Percentiles rank a stretch among this genome's conserved stretches.
Conservation (phyloP, 2,888 invertebrate species). For the Agriotes lineatus region DNA sequence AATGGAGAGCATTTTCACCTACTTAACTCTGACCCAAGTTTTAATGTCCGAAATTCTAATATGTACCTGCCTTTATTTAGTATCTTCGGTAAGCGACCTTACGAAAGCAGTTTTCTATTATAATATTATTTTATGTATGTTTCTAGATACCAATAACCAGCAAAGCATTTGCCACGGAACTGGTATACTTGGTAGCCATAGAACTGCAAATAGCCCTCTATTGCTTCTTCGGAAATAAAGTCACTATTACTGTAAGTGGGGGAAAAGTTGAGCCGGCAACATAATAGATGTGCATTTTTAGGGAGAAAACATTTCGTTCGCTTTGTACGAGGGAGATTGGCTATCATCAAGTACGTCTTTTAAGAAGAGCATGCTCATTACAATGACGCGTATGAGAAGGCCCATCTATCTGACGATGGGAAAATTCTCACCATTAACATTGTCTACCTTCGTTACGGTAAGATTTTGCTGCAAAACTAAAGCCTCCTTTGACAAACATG, state of each 20-base stretch:
- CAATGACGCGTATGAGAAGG: slow-evolving; percentile 52
- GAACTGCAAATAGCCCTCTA: slow-evolving; percentile 50
- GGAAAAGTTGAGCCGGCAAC: not conserved
- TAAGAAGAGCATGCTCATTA: slow-evolving; percentile 53
- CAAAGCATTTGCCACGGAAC: slow-evolving; percentile 39
- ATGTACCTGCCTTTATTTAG: slow-evolving; percentile 53
- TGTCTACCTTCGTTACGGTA: slow-evolving; percentile 53
- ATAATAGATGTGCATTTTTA: slow-evolving; percentile 9
- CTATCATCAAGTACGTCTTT: slow-evolving; percentile 48
- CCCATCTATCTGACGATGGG: slow-evolving; percentile 54
- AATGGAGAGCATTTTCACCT: slow-evolving; percentile 52
- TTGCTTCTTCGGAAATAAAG: slow-evolving; percentile 53
- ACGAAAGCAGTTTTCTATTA: not conserved
- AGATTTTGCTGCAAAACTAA: slow-evolving; percentile 23
- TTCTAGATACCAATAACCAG: slow-evolving; percentile 43
- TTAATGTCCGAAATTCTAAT: slow-evolving; percentile 53
- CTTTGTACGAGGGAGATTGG: slow-evolving; percentile 52
- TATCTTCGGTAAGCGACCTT: slow-evolving; percentile 48
- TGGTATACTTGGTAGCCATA: slow-evolving; percentile 49
- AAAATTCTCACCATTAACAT: slow-evolving; percentile 54
- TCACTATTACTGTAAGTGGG: slow-evolving; percentile 48
- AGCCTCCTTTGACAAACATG: not conserved
- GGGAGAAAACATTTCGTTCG: slow-evolving; percentile 38
- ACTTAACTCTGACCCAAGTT: slow-evolving; percentile 52
- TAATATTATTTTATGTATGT: no score